Base-by-base conservation (phyloP, 2,888 invertebrate genomes). In the Melinaea menophilus region DNA sequence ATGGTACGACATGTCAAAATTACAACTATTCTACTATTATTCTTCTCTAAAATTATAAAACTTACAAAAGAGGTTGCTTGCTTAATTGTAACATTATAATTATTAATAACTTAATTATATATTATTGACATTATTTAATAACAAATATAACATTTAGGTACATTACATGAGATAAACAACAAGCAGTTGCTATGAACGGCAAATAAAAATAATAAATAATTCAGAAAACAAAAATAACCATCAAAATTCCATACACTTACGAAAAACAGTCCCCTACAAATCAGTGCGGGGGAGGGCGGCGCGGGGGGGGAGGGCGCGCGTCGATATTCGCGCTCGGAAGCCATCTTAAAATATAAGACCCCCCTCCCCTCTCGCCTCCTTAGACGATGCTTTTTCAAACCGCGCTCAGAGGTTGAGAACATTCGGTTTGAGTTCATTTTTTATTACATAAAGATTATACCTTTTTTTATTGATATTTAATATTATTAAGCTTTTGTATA, bases 321-420 rank as follows among this genome's bases (percentile, higher is more conserved):
- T 89, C 89, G 86, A 88, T 89, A 89, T 80, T 82, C 84, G 82
- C 84, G 85, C 85, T 79, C 81, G 89, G 90, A 88, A 87, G 90
- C 89, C 90, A 89, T 90, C 90, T 90, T 90, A 88, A 88, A 89
- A 89, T 89, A 88, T 90, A 88, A 86, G 85, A 80, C 79, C 74
- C 77, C 22, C 72, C 67, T 70, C 63, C 72, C 71, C 71, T 69
- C 70, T 64, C 73, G 79, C 82, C 87, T 85, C 88, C 89, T 88
- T 84, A 90, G 89, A 88, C 83, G 84, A 76, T 83, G 86, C 78
- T 89, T 89, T 89, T 89, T 88, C 86, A 81, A 51, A 85, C 85
- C 75, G 75, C 78, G 78, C 69, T 62, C 66, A 67, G 68, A 72
- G 70, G 72, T 66, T 56, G 65, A n/a, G 72, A 88, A 86, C 86